Percentiles rank a stretch among this genome's conserved stretches.
Evolutionary conservation across 2,113 vertebrate species (phyloP).

Genomic region (Pelecanoides urinatrix): DNA sequence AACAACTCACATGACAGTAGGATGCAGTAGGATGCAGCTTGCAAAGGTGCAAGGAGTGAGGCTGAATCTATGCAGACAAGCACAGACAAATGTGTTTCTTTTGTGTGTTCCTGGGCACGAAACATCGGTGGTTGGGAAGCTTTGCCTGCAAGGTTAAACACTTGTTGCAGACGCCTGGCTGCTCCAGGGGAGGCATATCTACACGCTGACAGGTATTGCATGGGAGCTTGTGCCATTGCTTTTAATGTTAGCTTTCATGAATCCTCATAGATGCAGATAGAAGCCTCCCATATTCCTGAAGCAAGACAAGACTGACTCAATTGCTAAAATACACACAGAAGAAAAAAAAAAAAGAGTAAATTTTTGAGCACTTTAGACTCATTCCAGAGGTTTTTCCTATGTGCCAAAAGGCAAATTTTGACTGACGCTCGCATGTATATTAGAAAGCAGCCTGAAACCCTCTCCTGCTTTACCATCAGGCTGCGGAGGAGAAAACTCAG

Average conservation of each 20-base stretch:
- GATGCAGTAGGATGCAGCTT: not conserved
- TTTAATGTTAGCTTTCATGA: not conserved
- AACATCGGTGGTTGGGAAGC: not conserved
- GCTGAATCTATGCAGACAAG: not conserved
- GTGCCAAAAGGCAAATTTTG: not conserved
- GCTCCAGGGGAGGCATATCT: not conserved
- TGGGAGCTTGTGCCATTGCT: not conserved
- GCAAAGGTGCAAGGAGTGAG: not conserved
- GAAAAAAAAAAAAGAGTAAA: not conserved
- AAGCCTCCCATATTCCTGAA: not conserved
- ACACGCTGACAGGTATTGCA: rapidly evolving
- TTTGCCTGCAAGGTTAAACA: not conserved
- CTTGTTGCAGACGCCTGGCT: not conserved
- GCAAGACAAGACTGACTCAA: not conserved
- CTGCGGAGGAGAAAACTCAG: not conserved
- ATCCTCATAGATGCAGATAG: not conserved
- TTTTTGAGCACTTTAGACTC: not conserved
- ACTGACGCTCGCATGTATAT: rapidly evolving
- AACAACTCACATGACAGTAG: not conserved
- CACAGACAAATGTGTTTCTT: not conserved
- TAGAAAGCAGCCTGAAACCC: not conserved
- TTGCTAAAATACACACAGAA: not conserved
- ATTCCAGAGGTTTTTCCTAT: not conserved
- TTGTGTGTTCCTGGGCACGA: not conserved
- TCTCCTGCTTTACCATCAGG: not conserved